Evolutionary conservation across 2,797 vertebrate genomes (phyloP), one percentile per base, ranked within the genome.

Genomic region (Poeciliopsis gracilis): DNA sequence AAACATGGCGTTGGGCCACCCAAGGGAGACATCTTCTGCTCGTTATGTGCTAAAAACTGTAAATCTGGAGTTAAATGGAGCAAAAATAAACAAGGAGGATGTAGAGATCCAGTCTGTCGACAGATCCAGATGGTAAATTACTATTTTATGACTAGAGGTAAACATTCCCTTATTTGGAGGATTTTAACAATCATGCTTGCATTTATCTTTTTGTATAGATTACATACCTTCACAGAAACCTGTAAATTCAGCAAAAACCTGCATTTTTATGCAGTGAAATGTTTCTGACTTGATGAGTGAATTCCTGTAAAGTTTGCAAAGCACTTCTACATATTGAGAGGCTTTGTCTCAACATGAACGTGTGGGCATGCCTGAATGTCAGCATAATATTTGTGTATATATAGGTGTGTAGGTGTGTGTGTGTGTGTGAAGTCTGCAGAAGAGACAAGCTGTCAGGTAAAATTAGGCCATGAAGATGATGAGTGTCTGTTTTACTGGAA

Each of bases 291-390:
- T 12, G 11, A 45, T 43, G 51, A 25, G n/a, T 55, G 55, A 69
- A 82, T 81, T 81, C 63, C 63, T 84, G 70, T 73, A 36, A 80
- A 66, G 73, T 41, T 18, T 80, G 53, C 11, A 0, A 7, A 81
- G 67, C 1, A 25, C 30, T 78, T 78, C 36, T 83, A 75, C 55
- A 82, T 55, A 46, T 46, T 75, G 47, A 81, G 77, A 76, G 28
- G 41, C 61, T 80, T 5, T 86, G 88, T 83, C 81, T 91, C 53
- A 85, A 86, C 88, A 90, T 82, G 88, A 87, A 76, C 59, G 72
- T 80, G 75, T 66, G 43, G 80, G 84, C 77, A 82, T 79, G 81
- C 16, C 73, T 85, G 72, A 72, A 53, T 89, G 85, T 81, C 77
- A 80, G 79, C 63, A 71, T 55, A 30, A 15, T 6, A 20, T 63